These are phyloP conservation scores for Acleris sparsana DNA, from an alignment of 2,888 invertebrate genomes.

Conservation along the genomic window DNA sequence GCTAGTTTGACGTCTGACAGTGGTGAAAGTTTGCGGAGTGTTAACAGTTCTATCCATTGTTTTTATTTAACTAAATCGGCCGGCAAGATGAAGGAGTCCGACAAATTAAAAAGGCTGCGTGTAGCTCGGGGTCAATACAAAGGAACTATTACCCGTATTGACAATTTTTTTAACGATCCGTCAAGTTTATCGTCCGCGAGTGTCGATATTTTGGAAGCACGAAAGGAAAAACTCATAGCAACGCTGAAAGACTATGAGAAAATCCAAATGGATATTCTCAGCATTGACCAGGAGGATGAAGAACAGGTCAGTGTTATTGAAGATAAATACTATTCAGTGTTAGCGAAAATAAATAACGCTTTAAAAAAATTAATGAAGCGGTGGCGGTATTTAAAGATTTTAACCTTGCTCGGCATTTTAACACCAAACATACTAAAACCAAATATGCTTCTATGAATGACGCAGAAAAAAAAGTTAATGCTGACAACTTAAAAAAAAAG, in stretches of 20 bases:
- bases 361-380: constrained; percentile 12
- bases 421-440: too few relatives aligned
- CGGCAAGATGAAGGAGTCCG: neutral
- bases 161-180: constrained; percentile 33
- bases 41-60: too few relatives aligned
- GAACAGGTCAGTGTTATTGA: constrained; percentile 32
- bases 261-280: constrained; percentile 30
- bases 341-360: constrained; percentile 32
- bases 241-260: constrained; percentile 26
- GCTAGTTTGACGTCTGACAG: too few relatives aligned
- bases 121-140: constrained; percentile 7
- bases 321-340: constrained; percentile 26
- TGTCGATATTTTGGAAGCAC: constrained; percentile 28
- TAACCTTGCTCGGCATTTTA: too few relatives aligned
- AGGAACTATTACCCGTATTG: constrained; percentile 24
- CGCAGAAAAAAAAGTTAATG: too few relatives aligned
- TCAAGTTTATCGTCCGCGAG: constrained; percentile 19
- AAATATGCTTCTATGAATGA: too few relatives aligned
- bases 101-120: neutral
- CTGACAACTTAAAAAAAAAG: too few relatives aligned
- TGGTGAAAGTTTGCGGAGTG: too few relatives aligned
- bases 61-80: neutral
- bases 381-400: too few relatives aligned
- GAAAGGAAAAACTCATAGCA: constrained; percentile 30
- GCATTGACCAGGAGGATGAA: constrained; percentile 18